These are phyloP conservation scores for Sorex fumeus DNA, from an alignment of 2,113 vertebrate species.

Conservation along the genomic window DNA sequence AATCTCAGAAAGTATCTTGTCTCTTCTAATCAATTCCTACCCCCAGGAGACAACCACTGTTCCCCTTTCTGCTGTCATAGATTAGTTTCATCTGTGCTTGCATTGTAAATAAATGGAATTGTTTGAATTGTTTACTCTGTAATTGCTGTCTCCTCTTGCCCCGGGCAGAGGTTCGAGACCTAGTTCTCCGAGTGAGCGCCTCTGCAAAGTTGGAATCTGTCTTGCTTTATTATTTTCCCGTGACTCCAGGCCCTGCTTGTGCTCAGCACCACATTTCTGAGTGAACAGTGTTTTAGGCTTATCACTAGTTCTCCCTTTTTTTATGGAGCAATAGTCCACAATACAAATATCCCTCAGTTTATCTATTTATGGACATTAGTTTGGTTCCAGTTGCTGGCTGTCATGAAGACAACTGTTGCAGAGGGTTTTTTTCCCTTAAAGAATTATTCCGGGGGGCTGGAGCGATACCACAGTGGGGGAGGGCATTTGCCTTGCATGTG, in stretches of 20 bases:
- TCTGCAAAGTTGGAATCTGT: background rate
- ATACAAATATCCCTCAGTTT: background rate
- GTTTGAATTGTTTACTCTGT: background rate
- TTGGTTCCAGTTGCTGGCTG: background rate
- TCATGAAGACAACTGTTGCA: background rate
- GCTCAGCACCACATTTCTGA: background rate
- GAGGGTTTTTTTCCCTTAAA: background rate
- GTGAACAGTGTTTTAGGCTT: background rate
- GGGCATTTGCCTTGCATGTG: too few relatives aligned
- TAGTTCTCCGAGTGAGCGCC: background rate
- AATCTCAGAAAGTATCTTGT: background rate
- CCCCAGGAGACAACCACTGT: background rate
- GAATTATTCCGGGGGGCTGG: too few relatives aligned
- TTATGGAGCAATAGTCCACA: background rate
- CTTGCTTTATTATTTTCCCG: background rate
- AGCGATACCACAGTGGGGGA: too few relatives aligned
- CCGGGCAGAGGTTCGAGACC: background rate
- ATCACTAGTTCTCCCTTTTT: too few relatives aligned
- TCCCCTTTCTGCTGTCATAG: background rate
- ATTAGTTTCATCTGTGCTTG: constrained; percentile 11
- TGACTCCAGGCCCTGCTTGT: background rate
- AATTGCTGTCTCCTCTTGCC: background rate
- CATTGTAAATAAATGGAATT: background rate
- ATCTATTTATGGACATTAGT: background rate
- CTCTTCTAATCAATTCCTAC: background rate